Evolutionary conservation across 2,797 vertebrate genomes (phyloP).

Genomic region (Cirrhinus molitorella): DNA sequence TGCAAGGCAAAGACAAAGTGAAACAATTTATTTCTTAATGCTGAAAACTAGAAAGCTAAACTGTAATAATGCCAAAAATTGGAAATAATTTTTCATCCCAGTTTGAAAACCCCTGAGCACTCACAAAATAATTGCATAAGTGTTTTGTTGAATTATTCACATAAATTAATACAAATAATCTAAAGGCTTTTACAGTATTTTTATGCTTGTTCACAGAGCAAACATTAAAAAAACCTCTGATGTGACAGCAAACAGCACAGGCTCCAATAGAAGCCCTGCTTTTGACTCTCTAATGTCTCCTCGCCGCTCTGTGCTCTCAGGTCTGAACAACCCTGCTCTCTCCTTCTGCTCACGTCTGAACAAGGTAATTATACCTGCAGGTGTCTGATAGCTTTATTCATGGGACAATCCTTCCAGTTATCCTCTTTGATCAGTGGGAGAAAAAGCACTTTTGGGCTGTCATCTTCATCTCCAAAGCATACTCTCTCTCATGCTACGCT

Average conservation of each 20-base stretch:
- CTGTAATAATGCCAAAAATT: background rate
- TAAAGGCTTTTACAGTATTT: background rate
- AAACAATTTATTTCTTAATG: background rate
- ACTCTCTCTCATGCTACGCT: constrained; percentile 48
- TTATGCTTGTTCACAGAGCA: constrained; percentile 18
- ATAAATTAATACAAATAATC: background rate
- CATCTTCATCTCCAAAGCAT: constrained; percentile 52
- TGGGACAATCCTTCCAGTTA: constrained; percentile 54
- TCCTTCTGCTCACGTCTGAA: constrained; percentile 55
- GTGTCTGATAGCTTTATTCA: constrained; percentile 62
- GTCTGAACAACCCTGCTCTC: constrained; percentile 44
- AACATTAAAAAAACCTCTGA: constrained; percentile 27
- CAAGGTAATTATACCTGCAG: constrained; percentile 57
- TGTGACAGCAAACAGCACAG: constrained; percentile 16
- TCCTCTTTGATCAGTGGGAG: constrained; percentile 58
- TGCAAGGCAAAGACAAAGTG: background rate
- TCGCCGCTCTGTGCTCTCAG: constrained; percentile 32
- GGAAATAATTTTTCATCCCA: background rate
- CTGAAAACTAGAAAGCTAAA: background rate
- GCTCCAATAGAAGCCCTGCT: constrained; percentile 21
- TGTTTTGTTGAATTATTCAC: constrained; percentile 8
- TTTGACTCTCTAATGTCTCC: constrained; percentile 33
- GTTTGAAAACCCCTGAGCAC: background rate
- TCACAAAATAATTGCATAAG: background rate
- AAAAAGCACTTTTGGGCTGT: constrained; percentile 60